A percentile compares a stretch with the other conserved stretches of the same genome.
Conservation (phyloP, 2,113 vertebrate genomes). For the Salminus brasiliensis region DNA sequence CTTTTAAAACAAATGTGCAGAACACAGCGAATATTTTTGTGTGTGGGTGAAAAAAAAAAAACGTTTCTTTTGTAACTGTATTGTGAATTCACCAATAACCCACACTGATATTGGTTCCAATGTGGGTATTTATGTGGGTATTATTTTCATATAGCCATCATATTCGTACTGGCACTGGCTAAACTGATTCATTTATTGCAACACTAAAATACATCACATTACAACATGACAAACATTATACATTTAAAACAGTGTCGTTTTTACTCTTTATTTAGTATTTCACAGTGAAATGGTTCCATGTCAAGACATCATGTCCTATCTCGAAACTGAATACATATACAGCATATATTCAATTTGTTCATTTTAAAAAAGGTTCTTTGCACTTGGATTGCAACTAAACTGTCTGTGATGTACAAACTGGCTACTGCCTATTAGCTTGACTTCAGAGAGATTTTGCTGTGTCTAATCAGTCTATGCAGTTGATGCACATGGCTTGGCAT, state of each 20-base stretch:
- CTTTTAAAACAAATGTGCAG: background rate
- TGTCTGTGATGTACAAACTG: background rate
- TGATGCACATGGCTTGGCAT: constrained; percentile 70
- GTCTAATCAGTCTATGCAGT: background rate
- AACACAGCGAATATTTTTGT: too few relatives aligned
- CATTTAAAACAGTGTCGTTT: background rate
- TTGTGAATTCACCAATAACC: too few relatives aligned
- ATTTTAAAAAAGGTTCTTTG: background rate
- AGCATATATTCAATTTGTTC: background rate
- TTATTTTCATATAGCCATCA: too few relatives aligned
- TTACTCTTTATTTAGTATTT: background rate
- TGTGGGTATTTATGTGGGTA: too few relatives aligned
- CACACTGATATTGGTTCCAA: too few relatives aligned
- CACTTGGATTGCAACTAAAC: background rate
- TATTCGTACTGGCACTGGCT: too few relatives aligned
- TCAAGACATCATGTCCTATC: background rate
- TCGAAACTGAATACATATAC: background rate
- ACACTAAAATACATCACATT: background rate
- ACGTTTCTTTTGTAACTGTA: too few relatives aligned
- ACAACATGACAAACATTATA: background rate
- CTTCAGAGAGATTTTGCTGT: background rate
- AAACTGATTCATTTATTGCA: background rate
- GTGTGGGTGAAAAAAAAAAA: too few relatives aligned
- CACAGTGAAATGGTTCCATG: background rate
- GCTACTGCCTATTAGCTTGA: background rate